These are phyloP conservation scores for Hippopotamyrus pictus DNA, from an alignment of 2,797 vertebrate species.

Conservation along the genomic window DNA sequence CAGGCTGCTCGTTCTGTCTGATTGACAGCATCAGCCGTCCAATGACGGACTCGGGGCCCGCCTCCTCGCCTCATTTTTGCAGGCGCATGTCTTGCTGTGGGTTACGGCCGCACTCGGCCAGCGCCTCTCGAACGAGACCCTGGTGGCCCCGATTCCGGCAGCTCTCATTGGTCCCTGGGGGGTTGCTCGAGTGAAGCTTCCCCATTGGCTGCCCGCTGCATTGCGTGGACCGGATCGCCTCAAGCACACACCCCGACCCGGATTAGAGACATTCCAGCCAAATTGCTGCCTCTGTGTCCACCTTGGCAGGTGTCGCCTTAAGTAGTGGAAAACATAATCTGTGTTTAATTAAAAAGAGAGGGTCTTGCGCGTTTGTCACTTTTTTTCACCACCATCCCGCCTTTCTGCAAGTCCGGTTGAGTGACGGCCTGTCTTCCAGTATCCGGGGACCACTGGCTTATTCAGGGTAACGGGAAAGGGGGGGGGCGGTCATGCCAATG, in stretches of 20 bases:
- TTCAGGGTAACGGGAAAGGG: not conserved
- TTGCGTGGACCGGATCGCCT: conserved; percentile 21
- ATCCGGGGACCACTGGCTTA: not conserved
- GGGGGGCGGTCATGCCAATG: not conserved
- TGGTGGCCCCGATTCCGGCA: not conserved
- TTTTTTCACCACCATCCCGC: not conserved
- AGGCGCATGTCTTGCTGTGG: not conserved
- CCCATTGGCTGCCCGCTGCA: conserved; percentile 19
- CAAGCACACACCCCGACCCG: conserved; percentile 44
- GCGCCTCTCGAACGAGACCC: not conserved
- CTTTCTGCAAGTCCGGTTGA: not conserved
- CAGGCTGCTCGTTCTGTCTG: not conserved
- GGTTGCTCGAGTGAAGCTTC: conserved; percentile 4
- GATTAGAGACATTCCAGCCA: conserved; percentile 76
- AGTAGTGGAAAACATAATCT: conserved; percentile 79
- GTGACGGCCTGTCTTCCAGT: not conserved
- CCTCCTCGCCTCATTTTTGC: not conserved
- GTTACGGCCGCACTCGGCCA: not conserved
- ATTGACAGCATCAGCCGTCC: not conserved
- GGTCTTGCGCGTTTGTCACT: conserved; percentile 31
- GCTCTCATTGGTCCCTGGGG: not conserved
- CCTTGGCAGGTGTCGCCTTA: conserved; percentile 57
- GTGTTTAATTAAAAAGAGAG: conserved; percentile 73
- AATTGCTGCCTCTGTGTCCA: conserved; percentile 61
- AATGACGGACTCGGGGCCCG: not conserved